Evolutionary conservation across 2,797 vertebrate species (phyloP), one percentile per base, ranked within the genome.

Genomic region (Eulemur rubriventer): DNA sequence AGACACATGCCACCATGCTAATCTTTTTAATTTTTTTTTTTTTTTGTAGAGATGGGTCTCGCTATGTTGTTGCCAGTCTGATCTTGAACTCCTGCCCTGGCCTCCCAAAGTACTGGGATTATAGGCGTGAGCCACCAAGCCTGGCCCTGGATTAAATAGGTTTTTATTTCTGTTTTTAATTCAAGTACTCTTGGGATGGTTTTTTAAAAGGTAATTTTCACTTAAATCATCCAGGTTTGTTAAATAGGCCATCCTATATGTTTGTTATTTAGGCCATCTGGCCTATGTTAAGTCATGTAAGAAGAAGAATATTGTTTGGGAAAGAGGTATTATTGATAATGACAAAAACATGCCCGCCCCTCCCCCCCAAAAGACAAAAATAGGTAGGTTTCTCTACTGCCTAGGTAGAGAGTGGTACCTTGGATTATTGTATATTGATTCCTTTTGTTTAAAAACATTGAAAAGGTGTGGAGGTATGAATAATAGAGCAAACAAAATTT

Each of bases 221-320:
- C n/a, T 88, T 96, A 70, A 91, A 83, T 22, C 81, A 52, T 81
- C 30, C 17, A 59, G 55, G 41, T 28, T 75, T 87, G 20, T 75
- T 35, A 52, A 69, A 28, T 85, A 87, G 30, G 41, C 38, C 52
- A 59, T 73, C 41, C 52, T 55, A 5, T 46, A 16, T 75, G 11
- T 87, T 75, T 46, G 41, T 75, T 35, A 18, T 28, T 4, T 89
- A 50, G 41, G 73, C 24, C n/a, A 78, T 41, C 33, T 70, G 22
- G 33, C 41, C 22, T 73, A 2, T 80, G 30, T 78, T 78, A 59
- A 65, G 61, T 52, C 4, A 2, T 46, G 8, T 70, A 41, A 82
- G 75, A 80, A 94, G 33, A 57, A 91, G 55, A 89, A 16, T 59
- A 70, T 50, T 92, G 41, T 83, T 85, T 78, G n/a, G 81, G 80